phyloP scores from a whole-genome alignment of 2,888 invertebrate species.

The Heliconius hortense region DNA sequence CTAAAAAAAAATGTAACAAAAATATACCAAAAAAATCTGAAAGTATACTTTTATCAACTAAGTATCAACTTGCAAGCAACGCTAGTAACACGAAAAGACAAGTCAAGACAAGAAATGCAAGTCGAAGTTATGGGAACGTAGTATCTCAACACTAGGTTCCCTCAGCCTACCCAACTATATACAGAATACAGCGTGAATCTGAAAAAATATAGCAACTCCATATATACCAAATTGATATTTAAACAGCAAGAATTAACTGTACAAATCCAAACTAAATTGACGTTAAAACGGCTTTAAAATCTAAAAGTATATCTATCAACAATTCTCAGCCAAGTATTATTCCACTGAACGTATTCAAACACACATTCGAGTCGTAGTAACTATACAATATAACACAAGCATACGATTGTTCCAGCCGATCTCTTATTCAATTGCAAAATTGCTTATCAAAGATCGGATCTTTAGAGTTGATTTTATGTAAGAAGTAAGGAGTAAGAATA shows the following conservation, averaged over 20 bases:
- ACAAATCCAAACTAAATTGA: neutral
- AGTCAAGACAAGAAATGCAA: too few relatives aligned
- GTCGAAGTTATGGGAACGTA: too few relatives aligned
- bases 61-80: too few relatives aligned
- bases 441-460: conserved; percentile 43
- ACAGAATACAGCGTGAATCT: neutral
- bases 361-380: conserved; percentile 36
- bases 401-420: conserved; percentile 43
- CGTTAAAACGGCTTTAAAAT: neutral
- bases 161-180: conserved; percentile 29
- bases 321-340: conserved; percentile 30
- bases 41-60: too few relatives aligned
- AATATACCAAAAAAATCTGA: too few relatives aligned
- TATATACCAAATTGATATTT: neutral
- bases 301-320: neutral
- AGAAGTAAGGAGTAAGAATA: conserved; percentile 26
- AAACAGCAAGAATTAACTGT: neutral
- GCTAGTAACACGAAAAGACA: too few relatives aligned
- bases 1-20: too few relatives aligned
- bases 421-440: conserved; percentile 45
- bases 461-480: conserved; percentile 34
- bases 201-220: neutral
- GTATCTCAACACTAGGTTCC: too few relatives aligned
- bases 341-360: conserved; percentile 38
- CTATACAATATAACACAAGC: conserved; percentile 41